Evolutionary conservation across 2,113 vertebrate genomes (phyloP).

Genomic region (Pachyramphus minor): DNA sequence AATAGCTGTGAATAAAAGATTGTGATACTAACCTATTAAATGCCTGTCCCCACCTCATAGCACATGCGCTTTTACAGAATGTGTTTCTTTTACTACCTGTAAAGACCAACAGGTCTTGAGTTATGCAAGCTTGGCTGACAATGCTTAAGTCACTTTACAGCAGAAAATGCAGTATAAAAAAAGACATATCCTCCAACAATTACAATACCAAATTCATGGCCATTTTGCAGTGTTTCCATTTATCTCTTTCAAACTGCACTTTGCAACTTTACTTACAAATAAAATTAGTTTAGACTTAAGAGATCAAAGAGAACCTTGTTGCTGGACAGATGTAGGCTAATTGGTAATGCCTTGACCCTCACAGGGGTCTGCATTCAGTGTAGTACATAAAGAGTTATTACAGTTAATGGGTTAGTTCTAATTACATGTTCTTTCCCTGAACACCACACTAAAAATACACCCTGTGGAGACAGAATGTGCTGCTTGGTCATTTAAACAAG

Average conservation of each 20-base stretch:
- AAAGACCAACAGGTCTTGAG: conserved; percentile 6
- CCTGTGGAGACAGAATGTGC: conserved; percentile 29
- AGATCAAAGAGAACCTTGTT: conserved; percentile 15
- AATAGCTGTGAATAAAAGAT: neutral
- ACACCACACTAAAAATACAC: conserved; percentile 10
- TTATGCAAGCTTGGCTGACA: neutral
- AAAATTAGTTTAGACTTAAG: conserved; percentile 13
- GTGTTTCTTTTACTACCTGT: neutral
- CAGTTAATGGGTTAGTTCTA: conserved; percentile 65
- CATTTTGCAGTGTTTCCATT: neutral
- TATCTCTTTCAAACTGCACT: neutral
- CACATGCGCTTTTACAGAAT: neutral
- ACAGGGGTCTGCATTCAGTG: neutral
- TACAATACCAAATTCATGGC: neutral
- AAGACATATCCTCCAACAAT: neutral
- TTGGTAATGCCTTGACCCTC: neutral
- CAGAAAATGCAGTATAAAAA: neutral
- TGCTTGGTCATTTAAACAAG: conserved; percentile 35
- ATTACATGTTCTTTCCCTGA: conserved; percentile 45
- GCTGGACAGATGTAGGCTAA: conserved; percentile 43
- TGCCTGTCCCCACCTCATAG: neutral
- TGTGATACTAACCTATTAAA: conserved; percentile 33
- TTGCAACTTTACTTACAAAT: conserved; percentile 21
- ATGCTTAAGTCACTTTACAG: neutral
- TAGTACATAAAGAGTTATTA: conserved; percentile 34